These are phyloP conservation scores for Portunus trituberculatus DNA, from an alignment of 1,140 invertebrate species.

Conservation along the genomic window DNA sequence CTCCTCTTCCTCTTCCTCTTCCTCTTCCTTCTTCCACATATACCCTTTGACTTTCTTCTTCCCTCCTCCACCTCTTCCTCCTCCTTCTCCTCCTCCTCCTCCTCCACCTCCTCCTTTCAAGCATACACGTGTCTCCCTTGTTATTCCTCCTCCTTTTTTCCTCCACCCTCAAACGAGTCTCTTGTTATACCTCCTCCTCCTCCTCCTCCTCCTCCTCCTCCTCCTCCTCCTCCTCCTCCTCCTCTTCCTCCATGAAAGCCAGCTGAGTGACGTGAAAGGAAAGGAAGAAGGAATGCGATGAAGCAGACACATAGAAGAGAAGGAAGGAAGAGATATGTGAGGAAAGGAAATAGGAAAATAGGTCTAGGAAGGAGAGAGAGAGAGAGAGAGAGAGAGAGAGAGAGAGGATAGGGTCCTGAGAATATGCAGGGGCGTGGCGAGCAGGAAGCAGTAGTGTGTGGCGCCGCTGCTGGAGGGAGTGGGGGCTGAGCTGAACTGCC, in stretches of 20 bases:
- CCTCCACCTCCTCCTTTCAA: neutral
- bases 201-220: neutral
- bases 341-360: neutral
- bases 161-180: neutral
- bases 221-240: neutral
- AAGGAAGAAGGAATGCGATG: too few relatives aligned
- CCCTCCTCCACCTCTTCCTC: constrained; percentile 10
- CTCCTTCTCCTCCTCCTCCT: neutral
- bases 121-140: neutral
- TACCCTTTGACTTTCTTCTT: neutral
- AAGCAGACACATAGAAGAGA: neutral
- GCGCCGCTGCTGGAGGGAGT: too few relatives aligned
- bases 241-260: neutral
- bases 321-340: neutral
- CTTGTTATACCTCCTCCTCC: neutral
- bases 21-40: neutral
- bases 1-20: neutral
- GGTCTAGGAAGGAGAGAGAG: neutral
- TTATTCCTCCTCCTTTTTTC: constrained; percentile 2
- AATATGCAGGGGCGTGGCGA: too few relatives aligned
- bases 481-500: too few relatives aligned
- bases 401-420: neutral
- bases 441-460: too few relatives aligned
- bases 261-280: too few relatives aligned
- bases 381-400: constrained; percentile 42